Percentiles rank a stretch among this genome's conserved stretches.
These are phyloP conservation scores for Gisinianus flammeolus DNA, from an alignment of 2,888 invertebrate species.

Conservation along the genomic window DNA sequence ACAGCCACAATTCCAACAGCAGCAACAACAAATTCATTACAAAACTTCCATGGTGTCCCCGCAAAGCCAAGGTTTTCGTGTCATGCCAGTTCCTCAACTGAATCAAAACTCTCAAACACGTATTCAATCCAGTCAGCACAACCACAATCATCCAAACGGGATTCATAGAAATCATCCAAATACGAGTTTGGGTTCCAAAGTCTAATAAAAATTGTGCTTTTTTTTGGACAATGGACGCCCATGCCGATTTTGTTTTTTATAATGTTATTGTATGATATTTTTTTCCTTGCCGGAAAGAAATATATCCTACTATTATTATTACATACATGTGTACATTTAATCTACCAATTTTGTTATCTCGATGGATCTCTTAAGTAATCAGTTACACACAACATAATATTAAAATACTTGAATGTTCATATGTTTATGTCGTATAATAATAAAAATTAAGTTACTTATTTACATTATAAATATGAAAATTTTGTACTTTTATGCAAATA, in stretches of 20 bases:
- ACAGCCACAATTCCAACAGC: not conserved
- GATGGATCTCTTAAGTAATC: too few species aligned
- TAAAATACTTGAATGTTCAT: too few species aligned
- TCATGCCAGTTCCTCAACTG: conserved; percentile 3
- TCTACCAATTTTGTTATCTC: too few species aligned
- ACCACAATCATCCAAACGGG: conserved; percentile 40
- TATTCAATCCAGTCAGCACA: conserved; percentile 19
- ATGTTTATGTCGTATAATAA: too few species aligned
- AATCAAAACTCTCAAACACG: not conserved
- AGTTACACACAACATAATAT: too few species aligned
- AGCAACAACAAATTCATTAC: not conserved
- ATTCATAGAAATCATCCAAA: conserved; percentile 31
- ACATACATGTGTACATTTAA: too few species aligned
- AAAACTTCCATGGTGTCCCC: not conserved
- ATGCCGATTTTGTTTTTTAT: too few species aligned
- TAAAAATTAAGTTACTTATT: too few species aligned
- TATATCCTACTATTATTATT: too few species aligned
- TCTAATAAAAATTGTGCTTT: conserved; percentile 1
- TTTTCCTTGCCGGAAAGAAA: not conserved
- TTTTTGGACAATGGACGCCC: not conserved
- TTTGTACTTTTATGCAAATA: too few species aligned
- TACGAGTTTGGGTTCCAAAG: conserved; percentile 40
- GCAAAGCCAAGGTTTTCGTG: conserved; percentile 18
- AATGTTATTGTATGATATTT: too few species aligned
- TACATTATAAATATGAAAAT: too few species aligned